Conservation (phyloP, 2,888 invertebrate genomes). For the Tenthredo scrophulariae region DNA sequence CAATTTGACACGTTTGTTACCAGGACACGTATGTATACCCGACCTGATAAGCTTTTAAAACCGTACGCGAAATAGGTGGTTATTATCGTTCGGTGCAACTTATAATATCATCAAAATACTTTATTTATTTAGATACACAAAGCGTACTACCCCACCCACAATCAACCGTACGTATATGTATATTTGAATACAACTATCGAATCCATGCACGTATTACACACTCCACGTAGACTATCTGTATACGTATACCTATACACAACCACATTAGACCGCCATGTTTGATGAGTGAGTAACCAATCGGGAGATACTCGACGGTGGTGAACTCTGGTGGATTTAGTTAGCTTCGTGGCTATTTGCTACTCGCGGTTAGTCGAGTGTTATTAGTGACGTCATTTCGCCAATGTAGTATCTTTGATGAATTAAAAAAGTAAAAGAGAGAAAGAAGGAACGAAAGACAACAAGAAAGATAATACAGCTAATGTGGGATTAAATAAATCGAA, state of each 20-base stretch:
- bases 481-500: neutral
- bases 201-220: neutral
- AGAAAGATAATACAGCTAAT: neutral
- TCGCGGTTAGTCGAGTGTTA: neutral
- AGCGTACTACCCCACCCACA: slow-evolving; percentile 38
- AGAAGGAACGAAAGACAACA: neutral
- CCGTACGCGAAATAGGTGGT: neutral
- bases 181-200: neutral
- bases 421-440: neutral
- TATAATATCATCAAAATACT: slow-evolving; percentile 22
- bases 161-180: slow-evolving; percentile 7
- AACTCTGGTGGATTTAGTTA: neutral
- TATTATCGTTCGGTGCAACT: slow-evolving; percentile 15
- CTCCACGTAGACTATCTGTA: neutral
- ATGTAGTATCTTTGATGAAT: neutral
- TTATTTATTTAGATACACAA: slow-evolving; percentile 30
- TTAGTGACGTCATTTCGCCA: slow-evolving; percentile 2
- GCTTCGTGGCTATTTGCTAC: slow-evolving; percentile 34
- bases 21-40: neutral
- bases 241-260: neutral
- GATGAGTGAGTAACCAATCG: slow-evolving; percentile 1
- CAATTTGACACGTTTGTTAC: neutral
- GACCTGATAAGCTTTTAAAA: slow-evolving; percentile 11
- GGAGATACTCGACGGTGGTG: neutral
- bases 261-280: neutral